Conservation (phyloP, 2,888 invertebrate genomes). For the Xestoiulus laeticollis region DNA sequence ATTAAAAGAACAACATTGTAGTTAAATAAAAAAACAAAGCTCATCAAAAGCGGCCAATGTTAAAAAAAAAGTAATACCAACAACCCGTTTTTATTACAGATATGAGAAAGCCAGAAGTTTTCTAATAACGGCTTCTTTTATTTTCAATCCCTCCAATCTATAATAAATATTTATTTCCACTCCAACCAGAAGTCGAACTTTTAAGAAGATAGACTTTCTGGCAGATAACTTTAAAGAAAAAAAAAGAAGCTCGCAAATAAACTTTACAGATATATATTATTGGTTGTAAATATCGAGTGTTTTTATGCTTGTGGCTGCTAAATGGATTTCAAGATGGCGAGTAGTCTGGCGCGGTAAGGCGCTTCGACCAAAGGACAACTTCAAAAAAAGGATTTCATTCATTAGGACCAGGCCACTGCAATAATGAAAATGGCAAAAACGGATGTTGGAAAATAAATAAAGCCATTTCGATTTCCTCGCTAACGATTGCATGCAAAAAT, state of each 20-base stretch:
- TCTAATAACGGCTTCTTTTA: conserved; percentile 21
- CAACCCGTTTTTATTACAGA: conserved; percentile 8
- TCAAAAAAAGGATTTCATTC: conserved; percentile 28
- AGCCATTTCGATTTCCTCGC: background rate
- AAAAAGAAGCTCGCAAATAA: background rate
- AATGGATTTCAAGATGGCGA: background rate
- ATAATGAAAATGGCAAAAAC: conserved; percentile 23
- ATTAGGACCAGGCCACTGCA: background rate
- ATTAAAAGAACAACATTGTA: conserved; percentile 6
- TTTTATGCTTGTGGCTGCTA: conserved; percentile 17
- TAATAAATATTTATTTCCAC: conserved; percentile 33
- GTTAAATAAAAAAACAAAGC: background rate
- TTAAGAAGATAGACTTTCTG: background rate
- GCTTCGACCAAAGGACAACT: conserved; percentile 24
- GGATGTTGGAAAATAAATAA: conserved; percentile 1
- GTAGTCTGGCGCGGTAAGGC: background rate
- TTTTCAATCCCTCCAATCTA: conserved; percentile 22
- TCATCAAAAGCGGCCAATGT: background rate
- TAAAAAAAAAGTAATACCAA: background rate
- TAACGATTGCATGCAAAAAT: background rate
- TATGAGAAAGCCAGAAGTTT: background rate
- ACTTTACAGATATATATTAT: background rate
- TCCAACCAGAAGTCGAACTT: conserved; percentile 37
- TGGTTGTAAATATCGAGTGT: conserved; percentile 37
- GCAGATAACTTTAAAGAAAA: background rate